Evolutionary conservation across 2,113 vertebrate species (phyloP), one percentile per base, ranked within the genome.

Genomic region (Smithornis capensis): DNA sequence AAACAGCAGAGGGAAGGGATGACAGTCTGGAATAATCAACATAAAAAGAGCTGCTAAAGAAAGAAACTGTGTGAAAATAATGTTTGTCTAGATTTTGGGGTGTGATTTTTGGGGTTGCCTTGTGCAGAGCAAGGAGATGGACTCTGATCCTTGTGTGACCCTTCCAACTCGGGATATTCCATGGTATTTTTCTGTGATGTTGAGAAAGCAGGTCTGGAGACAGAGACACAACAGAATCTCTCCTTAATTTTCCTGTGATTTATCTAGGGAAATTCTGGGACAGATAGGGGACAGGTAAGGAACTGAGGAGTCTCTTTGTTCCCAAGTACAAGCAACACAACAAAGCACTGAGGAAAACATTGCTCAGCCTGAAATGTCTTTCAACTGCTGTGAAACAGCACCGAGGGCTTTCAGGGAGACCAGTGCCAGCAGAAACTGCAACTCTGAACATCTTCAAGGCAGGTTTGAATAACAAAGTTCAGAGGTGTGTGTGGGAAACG

Each of bases 401-500:
- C 9, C 2, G 2, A 64, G 90, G 3, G 9, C 63, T 85, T 68
- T 45, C 19, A n/a, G 42, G 23, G 79, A 81, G 65, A 2, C 10
- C 4, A 3, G 49, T 56, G 92, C 92, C 91, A 91, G 78, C 13
- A 92, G 93, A 64, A 92, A 82, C 50, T 80, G 91, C 53, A 38
- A 1, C 87, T 42, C 2, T 6, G 70, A 80, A 42, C 70, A 67
- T 93, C 92, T 93, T 90, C 85, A 47, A 76, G 94, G 89, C 91
- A 74, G 85, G 55, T 94, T 69, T 44, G 83, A 89, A 73, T 94
- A 96, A 40, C 77, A 94, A 81, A 95, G 92, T 93, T 93, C 81
- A 90, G 94, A 97, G 95, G 92, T 94, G 94, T 95, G 91, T 83
- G 95, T 97, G 95, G 96, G 95, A 96, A 97, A 97, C 5, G 4